These are phyloP conservation scores for Gallinago stenura DNA, from an alignment of 2,797 vertebrate genomes.

Conservation along the genomic window DNA sequence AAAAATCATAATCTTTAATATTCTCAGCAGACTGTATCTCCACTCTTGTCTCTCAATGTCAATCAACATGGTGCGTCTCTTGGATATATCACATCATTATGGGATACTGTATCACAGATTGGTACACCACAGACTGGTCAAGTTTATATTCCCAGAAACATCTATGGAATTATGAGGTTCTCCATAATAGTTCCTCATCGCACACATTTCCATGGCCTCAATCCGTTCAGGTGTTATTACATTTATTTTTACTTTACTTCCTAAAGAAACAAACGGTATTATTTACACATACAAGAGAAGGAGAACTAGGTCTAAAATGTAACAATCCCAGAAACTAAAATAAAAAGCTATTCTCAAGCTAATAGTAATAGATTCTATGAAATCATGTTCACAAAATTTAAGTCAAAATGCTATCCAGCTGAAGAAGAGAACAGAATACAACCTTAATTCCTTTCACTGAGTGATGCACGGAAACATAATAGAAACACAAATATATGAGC, in stretches of 20 bases:
- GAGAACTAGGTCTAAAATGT: background rate
- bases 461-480: slow-evolving; percentile 3
- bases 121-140: background rate
- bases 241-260: background rate
- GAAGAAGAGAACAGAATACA: background rate
- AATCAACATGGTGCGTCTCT: rapidly evolving
- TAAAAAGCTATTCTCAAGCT: background rate
- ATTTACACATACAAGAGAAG: background rate
- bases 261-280: background rate
- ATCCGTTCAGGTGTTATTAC: background rate
- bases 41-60: background rate
- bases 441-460: slow-evolving; percentile 32
- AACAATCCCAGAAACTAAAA: background rate
- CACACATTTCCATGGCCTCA: background rate
- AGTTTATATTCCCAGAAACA: background rate
- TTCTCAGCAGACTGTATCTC: background rate
- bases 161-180: background rate
- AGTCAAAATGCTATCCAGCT: background rate
- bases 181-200: background rate
- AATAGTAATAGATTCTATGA: background rate
- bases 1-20: rapidly evolving
- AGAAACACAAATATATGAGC: slow-evolving; percentile 24
- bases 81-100: background rate
- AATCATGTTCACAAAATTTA: background rate
- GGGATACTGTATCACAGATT: rapidly evolving